Evolutionary conservation across 35 echinoderm and acorn worm genomes (phyloP), one percentile per base, ranked within the genome.

Genomic region (Apostichopus japonicus): DNA sequence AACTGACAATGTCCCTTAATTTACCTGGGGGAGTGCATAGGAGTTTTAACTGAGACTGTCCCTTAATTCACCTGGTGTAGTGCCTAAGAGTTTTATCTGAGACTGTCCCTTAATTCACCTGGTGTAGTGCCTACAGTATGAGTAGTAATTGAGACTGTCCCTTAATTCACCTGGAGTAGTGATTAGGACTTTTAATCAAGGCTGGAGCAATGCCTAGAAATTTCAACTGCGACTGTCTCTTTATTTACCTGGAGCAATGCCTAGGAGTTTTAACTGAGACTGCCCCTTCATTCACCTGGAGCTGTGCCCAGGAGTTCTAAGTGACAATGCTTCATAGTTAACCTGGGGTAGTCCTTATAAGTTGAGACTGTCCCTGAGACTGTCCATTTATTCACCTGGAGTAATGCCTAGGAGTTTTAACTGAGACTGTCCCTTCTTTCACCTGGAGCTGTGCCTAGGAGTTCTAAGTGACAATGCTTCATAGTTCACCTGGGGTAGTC

Each of bases 251-350:
- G 70, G 5, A 72, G 70, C 19, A 72, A 21, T 72, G 70, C 19
- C 70, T 72, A 72, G 70, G 70, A 72, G 70, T 72, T 16, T 72
- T 72, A 72, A 72, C 70, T 72, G 56, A 57, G 56, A 57, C 56
- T 9, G 9, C 9, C 56, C 9, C 5, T 57, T 57, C 56, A 58
- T 58, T 58, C 56, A 58, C 56, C 56, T 58, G 56, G 6, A 58
- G 56, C 56, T 6, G 56, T 58, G 56, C 10, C 56, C 1, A 58
- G 56, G 56, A 58, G 56, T 58, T 8, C 10, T 58, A 6, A 58
- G 6, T 58, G 56, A 58, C 6, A 6, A 0, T 10, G 10, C 10
- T 10, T 58, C 6, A 8, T 58, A 6, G 10, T 58, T 58, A 0
- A 58, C 57, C 6, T 59, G 4, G 7, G 11, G 57, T 13, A 13